These are phyloP conservation scores for Chrysolina haemoptera DNA, from an alignment of 2,888 invertebrate genomes.

Conservation along the genomic window DNA sequence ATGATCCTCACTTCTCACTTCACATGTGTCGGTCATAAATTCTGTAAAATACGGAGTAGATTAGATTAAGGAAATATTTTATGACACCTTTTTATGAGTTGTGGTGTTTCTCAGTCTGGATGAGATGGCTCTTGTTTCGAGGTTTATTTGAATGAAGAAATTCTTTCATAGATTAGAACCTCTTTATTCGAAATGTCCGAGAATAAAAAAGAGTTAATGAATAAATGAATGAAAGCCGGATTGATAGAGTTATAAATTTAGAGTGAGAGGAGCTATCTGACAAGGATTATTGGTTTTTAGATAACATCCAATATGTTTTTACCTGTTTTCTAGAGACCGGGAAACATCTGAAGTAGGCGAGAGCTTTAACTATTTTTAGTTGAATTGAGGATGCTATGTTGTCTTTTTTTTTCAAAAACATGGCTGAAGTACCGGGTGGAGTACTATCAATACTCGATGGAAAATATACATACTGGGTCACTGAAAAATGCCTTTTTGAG, in stretches of 20 bases:
- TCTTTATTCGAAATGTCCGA: background rate
- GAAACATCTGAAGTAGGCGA: background rate
- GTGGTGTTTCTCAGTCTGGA: background rate
- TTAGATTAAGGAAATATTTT: slow-evolving; percentile 27
- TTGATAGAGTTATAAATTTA: slow-evolving; percentile 18
- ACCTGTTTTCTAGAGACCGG: background rate
- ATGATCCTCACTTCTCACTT: slow-evolving; percentile 22
- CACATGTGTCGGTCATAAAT: slow-evolving; percentile 26
- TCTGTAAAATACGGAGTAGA: slow-evolving; percentile 13
- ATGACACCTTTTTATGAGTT: slow-evolving; percentile 24
- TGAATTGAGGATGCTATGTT: background rate
- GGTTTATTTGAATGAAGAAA: slow-evolving; percentile 15
- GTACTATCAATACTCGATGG: too few species aligned
- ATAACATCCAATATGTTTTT: background rate
- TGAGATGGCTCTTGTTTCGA: background rate
- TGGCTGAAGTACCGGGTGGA: too few species aligned
- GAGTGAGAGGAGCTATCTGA: background rate
- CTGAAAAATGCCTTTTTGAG: too few species aligned
- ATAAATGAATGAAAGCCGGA: slow-evolving; percentile 9
- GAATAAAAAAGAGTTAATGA: background rate
- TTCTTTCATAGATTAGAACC: background rate
- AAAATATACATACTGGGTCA: too few species aligned
- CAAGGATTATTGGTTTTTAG: background rate
- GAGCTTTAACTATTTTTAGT: background rate
- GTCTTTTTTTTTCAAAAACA: background rate